Evolutionary conservation across 2,888 invertebrate species (phyloP).

Genomic region (Macrosiphum euphorbiae): DNA sequence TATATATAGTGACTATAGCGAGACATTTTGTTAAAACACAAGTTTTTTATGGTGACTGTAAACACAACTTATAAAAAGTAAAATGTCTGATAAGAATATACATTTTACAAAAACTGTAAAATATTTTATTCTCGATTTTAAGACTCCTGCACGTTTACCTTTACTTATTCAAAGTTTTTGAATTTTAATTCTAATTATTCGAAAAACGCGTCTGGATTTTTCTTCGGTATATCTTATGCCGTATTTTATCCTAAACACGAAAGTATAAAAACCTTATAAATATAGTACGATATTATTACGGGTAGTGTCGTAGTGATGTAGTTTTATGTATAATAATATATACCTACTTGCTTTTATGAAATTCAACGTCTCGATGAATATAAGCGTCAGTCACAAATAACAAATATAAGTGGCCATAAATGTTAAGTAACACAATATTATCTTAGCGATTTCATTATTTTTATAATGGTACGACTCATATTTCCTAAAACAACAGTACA

Average conservation of each 20-base stretch:
- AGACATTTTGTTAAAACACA: not conserved
- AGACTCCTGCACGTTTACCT: not conserved
- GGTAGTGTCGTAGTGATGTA: not conserved
- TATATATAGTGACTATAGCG: not conserved
- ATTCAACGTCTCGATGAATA: not conserved
- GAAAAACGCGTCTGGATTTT: not conserved
- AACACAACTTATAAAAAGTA: constrained; percentile 29
- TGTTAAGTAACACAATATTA: not conserved
- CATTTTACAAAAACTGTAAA: constrained; percentile 2
- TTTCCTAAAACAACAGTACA: not conserved
- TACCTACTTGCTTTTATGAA: not conserved
- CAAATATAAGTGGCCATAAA: not conserved
- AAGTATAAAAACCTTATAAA: not conserved
- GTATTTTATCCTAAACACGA: not conserved
- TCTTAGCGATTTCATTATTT: not conserved
- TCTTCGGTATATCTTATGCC: not conserved
- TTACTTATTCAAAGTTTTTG: not conserved
- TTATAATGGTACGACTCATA: not conserved
- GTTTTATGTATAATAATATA: not conserved
- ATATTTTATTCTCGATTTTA: constrained; percentile 37
- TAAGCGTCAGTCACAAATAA: not conserved
- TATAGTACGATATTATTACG: not conserved
- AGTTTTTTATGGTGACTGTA: not conserved
- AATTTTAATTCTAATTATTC: constrained; percentile 30
- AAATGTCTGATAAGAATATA: constrained; percentile 38